Percentiles rank a stretch among this genome's conserved stretches.
phyloP scores from a whole-genome alignment of 2,797 vertebrate species.

The Cyclura pinguis region DNA sequence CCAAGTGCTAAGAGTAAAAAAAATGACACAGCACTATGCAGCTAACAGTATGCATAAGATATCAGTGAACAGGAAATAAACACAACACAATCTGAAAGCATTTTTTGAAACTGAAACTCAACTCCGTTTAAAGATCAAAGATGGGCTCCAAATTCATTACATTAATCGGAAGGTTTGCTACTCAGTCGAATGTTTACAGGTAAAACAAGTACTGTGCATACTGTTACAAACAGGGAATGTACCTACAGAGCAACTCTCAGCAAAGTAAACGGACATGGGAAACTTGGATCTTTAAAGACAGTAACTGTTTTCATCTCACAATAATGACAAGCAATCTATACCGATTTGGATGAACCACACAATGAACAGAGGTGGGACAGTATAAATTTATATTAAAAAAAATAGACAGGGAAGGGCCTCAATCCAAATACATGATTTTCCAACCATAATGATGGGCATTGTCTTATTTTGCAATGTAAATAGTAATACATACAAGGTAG shows the following conservation, averaged over 20 bases:
- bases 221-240: constrained; percentile 7
- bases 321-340: not conserved
- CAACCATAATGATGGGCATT: not conserved
- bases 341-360: not conserved
- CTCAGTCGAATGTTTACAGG: not conserved
- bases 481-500: not conserved
- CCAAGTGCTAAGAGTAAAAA: constrained; percentile 53
- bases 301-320: not conserved
- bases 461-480: not conserved
- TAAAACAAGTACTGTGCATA: not conserved
- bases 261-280: not conserved
- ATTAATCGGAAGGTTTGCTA: not conserved
- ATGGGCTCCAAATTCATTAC: constrained; percentile 4
- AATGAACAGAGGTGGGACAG: not conserved
- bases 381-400: not conserved
- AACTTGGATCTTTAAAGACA: not conserved
- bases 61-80: not conserved
- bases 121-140: not conserved
- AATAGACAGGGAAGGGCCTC: not conserved
- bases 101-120: not conserved
- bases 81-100: not conserved
- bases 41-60: constrained; percentile 14
- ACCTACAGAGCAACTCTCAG: not conserved
- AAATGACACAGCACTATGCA: not conserved
- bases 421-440: not conserved